These are phyloP conservation scores for Zaprionus bogoriensis DNA, from an alignment of 2,888 invertebrate genomes.

Conservation along the genomic window DNA sequence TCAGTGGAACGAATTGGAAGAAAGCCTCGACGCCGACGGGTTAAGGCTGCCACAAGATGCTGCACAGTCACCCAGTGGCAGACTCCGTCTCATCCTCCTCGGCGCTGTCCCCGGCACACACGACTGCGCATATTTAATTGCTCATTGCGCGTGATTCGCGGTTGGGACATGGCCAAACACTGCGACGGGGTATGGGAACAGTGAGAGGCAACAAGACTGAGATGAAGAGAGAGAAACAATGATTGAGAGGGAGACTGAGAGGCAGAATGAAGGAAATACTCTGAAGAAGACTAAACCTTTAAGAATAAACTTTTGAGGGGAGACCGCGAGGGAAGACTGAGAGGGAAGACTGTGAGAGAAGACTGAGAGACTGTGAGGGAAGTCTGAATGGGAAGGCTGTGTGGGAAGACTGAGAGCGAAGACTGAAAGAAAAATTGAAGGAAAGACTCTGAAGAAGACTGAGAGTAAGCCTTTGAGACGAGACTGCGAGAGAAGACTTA, in stretches of 20 bases:
- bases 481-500: too few relatives aligned
- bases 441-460: neutral
- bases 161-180: neutral
- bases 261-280: too few relatives aligned
- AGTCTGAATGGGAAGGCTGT: neutral
- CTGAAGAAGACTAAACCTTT: too few relatives aligned
- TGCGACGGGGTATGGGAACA: neutral
- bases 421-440: neutral
- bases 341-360: neutral
- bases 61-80: constrained; percentile 38
- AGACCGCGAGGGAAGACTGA: too few relatives aligned
- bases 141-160: constrained; percentile 70
- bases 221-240: neutral
- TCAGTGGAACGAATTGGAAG: constrained; percentile 46
- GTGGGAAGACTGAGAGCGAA: neutral
- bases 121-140: constrained; percentile 77
- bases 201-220: neutral
- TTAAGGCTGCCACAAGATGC: constrained; percentile 29
- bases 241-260: too few relatives aligned
- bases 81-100: constrained; percentile 35
- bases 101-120: constrained; percentile 49
- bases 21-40: constrained; percentile 32
- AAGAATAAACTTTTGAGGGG: too few relatives aligned
- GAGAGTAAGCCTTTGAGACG: neutral
- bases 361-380: too few relatives aligned